Evolutionary conservation across 2,113 vertebrate species (phyloP).

Genomic region (Ptilorrhoa leucosticta): DNA sequence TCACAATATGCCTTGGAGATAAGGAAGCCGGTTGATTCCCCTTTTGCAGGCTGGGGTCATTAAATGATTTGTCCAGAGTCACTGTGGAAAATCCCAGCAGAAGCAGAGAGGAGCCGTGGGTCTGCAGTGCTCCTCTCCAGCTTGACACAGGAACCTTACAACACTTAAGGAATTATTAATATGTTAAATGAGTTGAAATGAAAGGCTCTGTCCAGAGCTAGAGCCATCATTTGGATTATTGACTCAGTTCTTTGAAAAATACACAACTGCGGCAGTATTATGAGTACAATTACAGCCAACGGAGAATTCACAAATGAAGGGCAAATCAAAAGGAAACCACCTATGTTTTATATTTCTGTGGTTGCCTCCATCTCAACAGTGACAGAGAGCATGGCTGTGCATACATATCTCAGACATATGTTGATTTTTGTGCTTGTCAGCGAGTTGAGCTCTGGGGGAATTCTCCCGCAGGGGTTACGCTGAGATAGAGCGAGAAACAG

Average conservation of each 20-base stretch:
- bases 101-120: background rate
- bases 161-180: background rate
- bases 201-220: background rate
- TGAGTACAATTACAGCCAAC: background rate
- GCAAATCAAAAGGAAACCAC: slow-evolving; percentile 19
- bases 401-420: slow-evolving; percentile 56
- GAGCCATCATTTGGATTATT: slow-evolving; percentile 20
- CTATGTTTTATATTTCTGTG: slow-evolving; percentile 25
- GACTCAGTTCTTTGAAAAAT: slow-evolving; percentile 24
- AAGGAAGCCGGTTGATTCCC: background rate
- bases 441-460: slow-evolving; percentile 6
- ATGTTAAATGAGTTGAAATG: background rate
- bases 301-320: background rate
- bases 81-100: background rate
- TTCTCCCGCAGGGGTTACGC: slow-evolving; percentile 25
- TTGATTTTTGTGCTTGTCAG: slow-evolving; percentile 54
- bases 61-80: background rate
- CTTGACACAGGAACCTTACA: background rate
- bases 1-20: background rate
- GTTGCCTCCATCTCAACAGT: slow-evolving; percentile 39
- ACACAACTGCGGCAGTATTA: background rate
- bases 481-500: slow-evolving; percentile 28
- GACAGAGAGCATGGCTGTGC: background rate
- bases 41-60: background rate
- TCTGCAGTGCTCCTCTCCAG: background rate